Conservation (phyloP, 2,888 invertebrate species). For the Eretmocerus hayati region DNA sequence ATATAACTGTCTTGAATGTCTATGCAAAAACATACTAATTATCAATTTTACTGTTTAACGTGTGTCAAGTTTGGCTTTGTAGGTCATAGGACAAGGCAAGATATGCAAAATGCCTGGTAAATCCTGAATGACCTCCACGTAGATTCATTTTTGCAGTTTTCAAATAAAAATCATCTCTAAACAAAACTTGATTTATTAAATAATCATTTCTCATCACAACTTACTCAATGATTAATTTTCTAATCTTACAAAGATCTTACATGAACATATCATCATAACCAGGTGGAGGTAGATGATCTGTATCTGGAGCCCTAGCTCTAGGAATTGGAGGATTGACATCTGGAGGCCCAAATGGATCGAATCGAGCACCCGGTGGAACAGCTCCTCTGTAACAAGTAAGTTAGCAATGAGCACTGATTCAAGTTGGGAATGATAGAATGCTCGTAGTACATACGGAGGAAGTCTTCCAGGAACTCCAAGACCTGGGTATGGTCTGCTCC, state of each 20-base stretch:
- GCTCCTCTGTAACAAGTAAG: conserved; percentile 50
- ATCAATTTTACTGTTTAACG: no score
- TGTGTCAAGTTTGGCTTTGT: no score
- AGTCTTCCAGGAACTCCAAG: conserved; percentile 55
- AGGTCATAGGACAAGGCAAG: no score
- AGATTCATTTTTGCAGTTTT: not conserved
- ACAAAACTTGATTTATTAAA: conserved; percentile 7
- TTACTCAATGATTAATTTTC: not conserved
- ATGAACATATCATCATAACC: conserved; percentile 71
- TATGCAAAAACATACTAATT: no score
- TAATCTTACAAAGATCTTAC: conserved; percentile 44
- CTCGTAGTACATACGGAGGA: conserved; percentile 48
- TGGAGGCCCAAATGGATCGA: conserved; percentile 76
- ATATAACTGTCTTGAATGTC: no score
- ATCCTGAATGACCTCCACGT: no score
- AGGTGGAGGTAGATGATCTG: conserved; percentile 71
- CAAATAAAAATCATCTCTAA: not conserved
- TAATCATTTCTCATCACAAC: conserved; percentile 7
- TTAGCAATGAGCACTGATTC: not conserved
- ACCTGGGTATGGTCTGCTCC: conserved; percentile 27
- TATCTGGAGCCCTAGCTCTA: conserved; percentile 52
- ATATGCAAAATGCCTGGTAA: no score
- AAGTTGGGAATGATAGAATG: not conserved
- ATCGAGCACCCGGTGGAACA: conserved; percentile 72
- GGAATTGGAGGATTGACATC: conserved; percentile 38